phyloP scores from a whole-genome alignment of 2,888 invertebrate genomes.

The Lamellibrachia columna region DNA sequence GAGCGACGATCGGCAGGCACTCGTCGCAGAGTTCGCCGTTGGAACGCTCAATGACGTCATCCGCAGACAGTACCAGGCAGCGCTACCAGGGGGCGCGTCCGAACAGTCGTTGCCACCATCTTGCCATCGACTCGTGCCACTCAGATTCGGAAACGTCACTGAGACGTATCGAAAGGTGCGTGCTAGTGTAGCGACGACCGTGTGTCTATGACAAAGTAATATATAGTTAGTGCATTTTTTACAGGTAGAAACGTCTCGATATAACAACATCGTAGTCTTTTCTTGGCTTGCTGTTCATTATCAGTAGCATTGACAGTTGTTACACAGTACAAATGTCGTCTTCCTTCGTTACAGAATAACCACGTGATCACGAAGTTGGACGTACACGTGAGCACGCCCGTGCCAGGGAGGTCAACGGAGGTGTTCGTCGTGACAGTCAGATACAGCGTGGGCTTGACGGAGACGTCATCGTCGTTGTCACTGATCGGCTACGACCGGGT shows the following conservation, averaged over 20 bases:
- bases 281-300: too few relatives aligned
- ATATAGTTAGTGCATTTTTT: too few relatives aligned
- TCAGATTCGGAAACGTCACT: slow-evolving; percentile 43
- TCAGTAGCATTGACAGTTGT: neutral
- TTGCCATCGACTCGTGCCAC: slow-evolving; percentile 44
- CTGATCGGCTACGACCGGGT: slow-evolving; percentile 47
- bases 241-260: too few relatives aligned
- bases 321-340: neutral
- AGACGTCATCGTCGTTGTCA: slow-evolving; percentile 3
- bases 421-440: slow-evolving; percentile 44
- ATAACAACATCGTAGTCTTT: too few relatives aligned
- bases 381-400: slow-evolving; percentile 34
- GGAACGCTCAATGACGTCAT: slow-evolving; percentile 51
- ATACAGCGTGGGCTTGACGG: neutral
- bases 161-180: slow-evolving; percentile 29
- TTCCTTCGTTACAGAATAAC: slow-evolving; percentile 36
- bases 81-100: slow-evolving; percentile 21
- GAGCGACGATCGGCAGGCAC: slow-evolving; percentile 39
- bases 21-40: slow-evolving; percentile 49
- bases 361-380: slow-evolving; percentile 44
- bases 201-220: too few relatives aligned
- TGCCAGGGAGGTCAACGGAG: slow-evolving; percentile 31
- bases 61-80: slow-evolving; percentile 41
- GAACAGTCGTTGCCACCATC: slow-evolving; percentile 40
- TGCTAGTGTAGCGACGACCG: neutral